Conservation (phyloP, 1,140 invertebrate genomes). For the Catajapyx aquilonaris region DNA sequence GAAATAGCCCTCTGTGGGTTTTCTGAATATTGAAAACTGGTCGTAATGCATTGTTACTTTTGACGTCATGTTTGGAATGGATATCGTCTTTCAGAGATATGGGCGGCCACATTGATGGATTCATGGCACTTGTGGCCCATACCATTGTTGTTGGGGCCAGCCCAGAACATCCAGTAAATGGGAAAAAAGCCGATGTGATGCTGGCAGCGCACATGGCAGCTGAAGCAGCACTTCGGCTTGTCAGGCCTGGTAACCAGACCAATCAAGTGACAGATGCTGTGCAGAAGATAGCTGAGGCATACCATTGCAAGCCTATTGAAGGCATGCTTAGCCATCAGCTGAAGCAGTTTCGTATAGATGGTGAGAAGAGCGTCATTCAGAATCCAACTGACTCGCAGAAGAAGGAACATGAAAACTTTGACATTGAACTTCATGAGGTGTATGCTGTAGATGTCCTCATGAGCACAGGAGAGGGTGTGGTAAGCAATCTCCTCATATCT, state of each 20-base stretch:
- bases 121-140: slow-evolving; percentile 94
- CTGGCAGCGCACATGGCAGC: slow-evolving; percentile 85
- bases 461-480: slow-evolving; percentile 74
- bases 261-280: slow-evolving; percentile 82
- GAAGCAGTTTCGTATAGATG: slow-evolving; percentile 91
- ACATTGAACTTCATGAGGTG: slow-evolving; percentile 90
- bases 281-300: slow-evolving; percentile 77
- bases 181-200: slow-evolving; percentile 83
- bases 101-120: slow-evolving; percentile 96
- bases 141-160: slow-evolving; percentile 75
- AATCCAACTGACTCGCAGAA: slow-evolving; percentile 94
- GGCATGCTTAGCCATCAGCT: slow-evolving; percentile 97
- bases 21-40: no score
- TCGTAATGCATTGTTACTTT: no score
- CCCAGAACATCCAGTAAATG: slow-evolving; percentile 44
- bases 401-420: slow-evolving; percentile 94
- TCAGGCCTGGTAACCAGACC: slow-evolving; percentile 79
- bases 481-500: slow-evolving; percentile 12
- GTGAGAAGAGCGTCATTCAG: slow-evolving; percentile 96
- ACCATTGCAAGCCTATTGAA: slow-evolving; percentile 93
- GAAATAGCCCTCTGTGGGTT: no score
- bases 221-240: slow-evolving; percentile 76
- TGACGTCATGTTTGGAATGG: no score
- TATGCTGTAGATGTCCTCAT: slow-evolving; percentile 97
- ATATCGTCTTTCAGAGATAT: slow-evolving; percentile 52